Percentiles rank a stretch among this genome's conserved stretches.
phyloP scores from a whole-genome alignment of 2,888 invertebrate species.

The Andrena praecox region DNA sequence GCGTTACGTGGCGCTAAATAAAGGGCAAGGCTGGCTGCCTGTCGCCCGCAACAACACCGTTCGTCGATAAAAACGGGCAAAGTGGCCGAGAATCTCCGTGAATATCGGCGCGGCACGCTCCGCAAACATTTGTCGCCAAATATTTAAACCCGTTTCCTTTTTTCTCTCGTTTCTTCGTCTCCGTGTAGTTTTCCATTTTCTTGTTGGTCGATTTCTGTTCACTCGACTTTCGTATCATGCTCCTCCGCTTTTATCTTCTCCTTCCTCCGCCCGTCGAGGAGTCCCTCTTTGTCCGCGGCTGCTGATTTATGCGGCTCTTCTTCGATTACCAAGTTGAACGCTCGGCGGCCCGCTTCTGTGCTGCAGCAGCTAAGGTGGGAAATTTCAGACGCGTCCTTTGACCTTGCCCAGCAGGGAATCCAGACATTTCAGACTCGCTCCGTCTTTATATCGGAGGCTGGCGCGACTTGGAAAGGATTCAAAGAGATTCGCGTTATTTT shows the following conservation, averaged over 20 bases:
- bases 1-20: constrained; percentile 28
- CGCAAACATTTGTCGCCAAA: constrained; percentile 71
- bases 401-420: not conserved
- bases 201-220: not conserved
- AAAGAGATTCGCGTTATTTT: constrained; percentile 1
- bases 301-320: constrained; percentile 49
- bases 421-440: not conserved
- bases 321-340: constrained; percentile 36
- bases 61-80: constrained; percentile 60
- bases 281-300: constrained; percentile 25
- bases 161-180: not conserved
- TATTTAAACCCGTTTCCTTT: constrained; percentile 41
- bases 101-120: constrained; percentile 70
- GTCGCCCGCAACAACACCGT: constrained; percentile 12
- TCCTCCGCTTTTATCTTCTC: constrained; percentile 24
- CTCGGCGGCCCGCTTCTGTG: not conserved
- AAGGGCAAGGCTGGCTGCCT: constrained; percentile 32
- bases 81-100: constrained; percentile 59
- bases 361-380: not conserved
- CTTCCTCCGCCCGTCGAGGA: constrained; percentile 13
- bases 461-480: too few species aligned
- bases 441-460: not conserved
- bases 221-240: not conserved
- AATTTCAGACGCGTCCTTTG: constrained; percentile 1
- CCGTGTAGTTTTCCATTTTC: not conserved